These are phyloP conservation scores for Australoheros scitulus DNA, from an alignment of 2,113 vertebrate species.

Conservation along the genomic window DNA sequence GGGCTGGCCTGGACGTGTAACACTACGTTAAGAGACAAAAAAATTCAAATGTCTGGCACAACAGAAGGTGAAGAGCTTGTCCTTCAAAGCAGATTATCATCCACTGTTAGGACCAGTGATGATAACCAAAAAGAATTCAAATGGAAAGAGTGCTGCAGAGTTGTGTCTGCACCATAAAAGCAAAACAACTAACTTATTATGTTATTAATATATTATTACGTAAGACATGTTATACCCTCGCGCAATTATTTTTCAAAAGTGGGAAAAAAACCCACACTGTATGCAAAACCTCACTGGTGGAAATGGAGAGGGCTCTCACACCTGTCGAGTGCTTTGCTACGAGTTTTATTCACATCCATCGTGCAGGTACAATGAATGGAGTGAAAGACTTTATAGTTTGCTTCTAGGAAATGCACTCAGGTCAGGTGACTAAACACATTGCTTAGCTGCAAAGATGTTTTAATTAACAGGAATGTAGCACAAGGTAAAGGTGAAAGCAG, in stretches of 20 bases:
- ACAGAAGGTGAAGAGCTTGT: not conserved
- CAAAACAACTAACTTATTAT: too few species aligned
- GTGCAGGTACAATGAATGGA: not conserved
- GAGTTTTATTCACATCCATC: not conserved
- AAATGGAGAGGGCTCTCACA: not conserved
- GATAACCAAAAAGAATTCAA: not conserved
- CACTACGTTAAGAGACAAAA: not conserved
- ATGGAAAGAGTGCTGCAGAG: not conserved
- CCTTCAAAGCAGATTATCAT: not conserved
- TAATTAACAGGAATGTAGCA: not conserved
- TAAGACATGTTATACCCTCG: not conserved
- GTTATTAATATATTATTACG: too few species aligned
- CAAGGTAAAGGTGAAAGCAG: not conserved
- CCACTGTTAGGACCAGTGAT: not conserved
- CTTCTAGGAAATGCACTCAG: not conserved
- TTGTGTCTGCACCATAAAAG: too few species aligned
- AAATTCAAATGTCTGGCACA: not conserved
- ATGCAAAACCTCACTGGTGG: not conserved
- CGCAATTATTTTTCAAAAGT: too few species aligned
- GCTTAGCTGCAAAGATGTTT: not conserved
- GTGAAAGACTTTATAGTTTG: not conserved
- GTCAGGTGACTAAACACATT: not conserved
- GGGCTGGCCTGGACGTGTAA: not conserved
- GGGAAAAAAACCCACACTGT: not conserved
- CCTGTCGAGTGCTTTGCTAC: not conserved